phyloP scores from a whole-genome alignment of 2,113 vertebrate species.

The Eurystomus gularis region DNA sequence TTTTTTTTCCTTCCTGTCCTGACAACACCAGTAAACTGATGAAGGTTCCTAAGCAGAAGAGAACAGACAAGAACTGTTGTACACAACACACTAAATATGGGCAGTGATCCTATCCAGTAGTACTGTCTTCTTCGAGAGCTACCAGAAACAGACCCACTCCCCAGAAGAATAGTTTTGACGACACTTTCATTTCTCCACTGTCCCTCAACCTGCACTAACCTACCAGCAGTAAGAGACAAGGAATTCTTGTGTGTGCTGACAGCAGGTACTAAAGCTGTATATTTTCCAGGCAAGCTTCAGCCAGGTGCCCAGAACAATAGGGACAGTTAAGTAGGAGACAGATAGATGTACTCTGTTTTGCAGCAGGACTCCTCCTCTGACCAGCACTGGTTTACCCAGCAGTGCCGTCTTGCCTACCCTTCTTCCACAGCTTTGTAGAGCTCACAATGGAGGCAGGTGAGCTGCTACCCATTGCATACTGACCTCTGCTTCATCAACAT shows the following conservation, averaged over 20 bases:
- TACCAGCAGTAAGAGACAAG: not conserved
- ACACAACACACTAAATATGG: not conserved
- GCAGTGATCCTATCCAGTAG: not conserved
- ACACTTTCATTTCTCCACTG: not conserved
- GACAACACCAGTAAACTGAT: not conserved
- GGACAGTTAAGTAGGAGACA: not conserved
- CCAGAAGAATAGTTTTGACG: not conserved
- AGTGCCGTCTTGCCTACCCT: not conserved
- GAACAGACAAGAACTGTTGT: not conserved
- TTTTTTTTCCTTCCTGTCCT: not conserved
- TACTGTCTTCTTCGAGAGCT: not conserved
- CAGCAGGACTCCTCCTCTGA: not conserved
- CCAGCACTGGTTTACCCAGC: not conserved
- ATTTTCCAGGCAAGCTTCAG: not conserved
- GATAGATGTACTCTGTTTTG: not conserved
- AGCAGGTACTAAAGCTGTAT: fast-evolving
- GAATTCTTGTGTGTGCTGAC: not conserved
- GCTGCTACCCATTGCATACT: not conserved
- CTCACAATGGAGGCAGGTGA: not conserved
- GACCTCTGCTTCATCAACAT: not conserved
- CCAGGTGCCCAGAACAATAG: not conserved
- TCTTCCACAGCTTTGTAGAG: not conserved
- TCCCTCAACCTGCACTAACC: not conserved
- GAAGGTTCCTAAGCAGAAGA: not conserved
- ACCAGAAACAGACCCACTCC: not conserved